Conservation (phyloP, 2,888 invertebrate genomes). For the Caenorhabditis sp. region DNA sequence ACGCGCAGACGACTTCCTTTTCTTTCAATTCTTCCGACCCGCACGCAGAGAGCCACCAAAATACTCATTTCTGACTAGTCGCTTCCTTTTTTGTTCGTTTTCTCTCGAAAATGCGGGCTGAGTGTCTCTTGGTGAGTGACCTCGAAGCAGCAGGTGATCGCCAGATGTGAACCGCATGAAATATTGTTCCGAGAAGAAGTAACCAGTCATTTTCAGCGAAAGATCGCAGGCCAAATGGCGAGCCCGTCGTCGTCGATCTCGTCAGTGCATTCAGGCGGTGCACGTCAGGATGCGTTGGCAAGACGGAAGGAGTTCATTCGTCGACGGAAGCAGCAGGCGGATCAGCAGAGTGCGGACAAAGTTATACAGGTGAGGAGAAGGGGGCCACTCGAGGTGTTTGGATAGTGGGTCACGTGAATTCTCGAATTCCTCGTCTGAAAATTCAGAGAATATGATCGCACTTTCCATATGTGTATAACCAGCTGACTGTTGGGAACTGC, state of each 20-base stretch:
- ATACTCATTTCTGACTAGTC: conserved; percentile 10
- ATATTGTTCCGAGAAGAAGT: background rate
- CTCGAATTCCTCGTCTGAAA: too few relatives aligned
- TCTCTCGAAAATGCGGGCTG: conserved; percentile 8
- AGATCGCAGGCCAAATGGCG: conserved; percentile 73
- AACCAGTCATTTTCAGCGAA: conserved; percentile 53
- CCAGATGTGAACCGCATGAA: too few relatives aligned
- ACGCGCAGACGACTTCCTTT: conserved; percentile 17
- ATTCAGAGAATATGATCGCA: too few relatives aligned
- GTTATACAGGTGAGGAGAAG: conserved; percentile 63
- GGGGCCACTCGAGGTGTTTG: background rate
- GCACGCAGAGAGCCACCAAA: background rate
- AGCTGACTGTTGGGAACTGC: background rate
- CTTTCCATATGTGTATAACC: background rate
- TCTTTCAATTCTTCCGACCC: conserved; percentile 6
- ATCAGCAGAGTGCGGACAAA: conserved; percentile 85
- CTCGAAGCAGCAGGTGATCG: conserved; percentile 24
- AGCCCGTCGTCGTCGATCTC: conserved; percentile 72
- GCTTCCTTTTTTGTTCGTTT: background rate
- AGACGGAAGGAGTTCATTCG: conserved; percentile 88
- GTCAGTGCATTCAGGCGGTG: conserved; percentile 65
- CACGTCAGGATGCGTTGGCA: conserved; percentile 88
- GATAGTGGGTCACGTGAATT: background rate
- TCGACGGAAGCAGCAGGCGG: conserved; percentile 85
- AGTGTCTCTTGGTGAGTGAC: conserved; percentile 34